Conservation (phyloP, 2,797 vertebrate species). For the Danionella dracula region DNA sequence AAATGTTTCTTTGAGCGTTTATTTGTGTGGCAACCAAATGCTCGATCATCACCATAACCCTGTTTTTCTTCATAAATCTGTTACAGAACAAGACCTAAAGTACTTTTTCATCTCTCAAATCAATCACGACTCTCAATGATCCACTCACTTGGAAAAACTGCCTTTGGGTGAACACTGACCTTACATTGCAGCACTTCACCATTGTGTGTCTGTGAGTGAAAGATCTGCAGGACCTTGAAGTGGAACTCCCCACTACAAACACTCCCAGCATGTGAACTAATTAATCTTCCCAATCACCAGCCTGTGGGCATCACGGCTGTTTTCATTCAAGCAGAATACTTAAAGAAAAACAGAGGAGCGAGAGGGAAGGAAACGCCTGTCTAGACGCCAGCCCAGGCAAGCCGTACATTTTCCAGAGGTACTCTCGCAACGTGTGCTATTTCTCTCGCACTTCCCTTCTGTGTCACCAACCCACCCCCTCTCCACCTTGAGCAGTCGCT, state of each 20-base stretch:
- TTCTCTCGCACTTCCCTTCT: conserved; percentile 39
- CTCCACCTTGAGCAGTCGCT: conserved; percentile 40
- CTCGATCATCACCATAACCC: conserved; percentile 5
- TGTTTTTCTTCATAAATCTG: conserved; percentile 29
- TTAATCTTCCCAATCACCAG: conserved; percentile 76
- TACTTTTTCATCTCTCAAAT: conserved; percentile 16
- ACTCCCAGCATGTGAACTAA: conserved; percentile 62
- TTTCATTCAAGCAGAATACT: conserved; percentile 67
- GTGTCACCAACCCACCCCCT: conserved; percentile 14
- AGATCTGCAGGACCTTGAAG: conserved; percentile 23
- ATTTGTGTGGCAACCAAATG: not conserved
- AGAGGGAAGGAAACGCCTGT: conserved; percentile 75
- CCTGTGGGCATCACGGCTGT: conserved; percentile 68
- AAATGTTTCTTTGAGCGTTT: too few species aligned
- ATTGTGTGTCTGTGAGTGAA: not conserved
- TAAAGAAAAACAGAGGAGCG: conserved; percentile 69
- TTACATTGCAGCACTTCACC: conserved; percentile 34
- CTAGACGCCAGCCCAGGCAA: conserved; percentile 71
- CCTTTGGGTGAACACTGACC: conserved; percentile 37
- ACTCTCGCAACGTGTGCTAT: conserved; percentile 45
- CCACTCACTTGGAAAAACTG: conserved; percentile 35
- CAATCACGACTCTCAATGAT: conserved; percentile 40
- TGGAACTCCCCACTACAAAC: conserved; percentile 57
- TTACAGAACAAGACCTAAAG: conserved; percentile 21
- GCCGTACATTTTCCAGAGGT: conserved; percentile 70